These are phyloP conservation scores for Osmerus mordax DNA, from an alignment of 2,113 vertebrate species.

Conservation along the genomic window DNA sequence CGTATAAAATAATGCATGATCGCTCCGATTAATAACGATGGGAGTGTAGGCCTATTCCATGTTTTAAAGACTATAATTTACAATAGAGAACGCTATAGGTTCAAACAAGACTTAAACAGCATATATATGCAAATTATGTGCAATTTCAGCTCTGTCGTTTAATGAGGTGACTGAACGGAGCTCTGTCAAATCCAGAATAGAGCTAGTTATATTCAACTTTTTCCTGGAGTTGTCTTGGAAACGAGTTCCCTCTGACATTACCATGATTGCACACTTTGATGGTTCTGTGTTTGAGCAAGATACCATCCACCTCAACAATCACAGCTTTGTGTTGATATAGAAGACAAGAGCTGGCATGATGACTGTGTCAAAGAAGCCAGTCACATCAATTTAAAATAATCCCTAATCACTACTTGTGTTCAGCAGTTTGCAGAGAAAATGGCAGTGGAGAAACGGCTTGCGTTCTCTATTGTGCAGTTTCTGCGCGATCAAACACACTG, in stretches of 20 bases:
- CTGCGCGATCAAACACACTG: constrained; percentile 91
- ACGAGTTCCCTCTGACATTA: neutral
- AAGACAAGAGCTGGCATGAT: too few species aligned
- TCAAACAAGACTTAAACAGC: too few species aligned
- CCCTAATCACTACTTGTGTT: constrained; percentile 19
- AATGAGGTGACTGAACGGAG: neutral
- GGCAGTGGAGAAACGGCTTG: constrained; percentile 91
- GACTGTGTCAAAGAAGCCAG: too few species aligned
- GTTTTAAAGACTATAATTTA: too few species aligned
- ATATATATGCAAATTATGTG: too few species aligned
- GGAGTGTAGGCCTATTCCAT: too few species aligned
- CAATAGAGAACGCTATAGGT: too few species aligned
- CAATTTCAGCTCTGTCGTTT: neutral
- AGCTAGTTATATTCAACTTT: neutral
- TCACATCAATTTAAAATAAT: neutral
- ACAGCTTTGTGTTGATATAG: too few species aligned
- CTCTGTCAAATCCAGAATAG: neutral
- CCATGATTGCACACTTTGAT: neutral
- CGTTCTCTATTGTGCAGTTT: constrained; percentile 94
- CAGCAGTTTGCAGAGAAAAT: constrained; percentile 71
- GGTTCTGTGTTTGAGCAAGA: too few species aligned
- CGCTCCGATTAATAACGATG: too few species aligned
- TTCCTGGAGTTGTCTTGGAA: constrained; percentile 5
- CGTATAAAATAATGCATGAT: neutral
- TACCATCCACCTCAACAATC: too few species aligned